Evolutionary conservation across 64 coral and sea anemone species (phyloP).

Genomic region (Stylophora pistillata): DNA sequence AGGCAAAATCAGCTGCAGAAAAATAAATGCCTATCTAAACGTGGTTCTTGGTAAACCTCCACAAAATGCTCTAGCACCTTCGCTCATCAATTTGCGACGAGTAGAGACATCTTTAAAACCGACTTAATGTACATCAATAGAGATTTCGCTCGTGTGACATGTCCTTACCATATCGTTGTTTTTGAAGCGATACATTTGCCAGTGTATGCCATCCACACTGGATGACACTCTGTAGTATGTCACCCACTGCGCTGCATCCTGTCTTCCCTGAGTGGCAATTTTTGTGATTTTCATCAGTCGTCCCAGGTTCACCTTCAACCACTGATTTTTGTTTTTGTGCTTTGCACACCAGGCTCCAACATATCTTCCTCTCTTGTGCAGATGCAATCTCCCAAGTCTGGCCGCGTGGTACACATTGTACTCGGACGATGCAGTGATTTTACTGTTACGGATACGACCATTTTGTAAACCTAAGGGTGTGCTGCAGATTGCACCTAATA

Average conservation of each 20-base stretch:
- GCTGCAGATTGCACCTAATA: constrained; percentile 63
- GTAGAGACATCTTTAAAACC: too few species aligned
- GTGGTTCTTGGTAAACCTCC: too few species aligned
- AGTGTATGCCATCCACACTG: constrained; percentile 62
- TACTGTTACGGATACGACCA: constrained; percentile 67
- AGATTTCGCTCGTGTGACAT: not conserved
- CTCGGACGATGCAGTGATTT: constrained; percentile 77
- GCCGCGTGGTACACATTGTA: constrained; percentile 45
- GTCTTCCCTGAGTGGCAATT: constrained; percentile 71
- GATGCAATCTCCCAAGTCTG: constrained; percentile 47
- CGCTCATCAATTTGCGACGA: too few species aligned
- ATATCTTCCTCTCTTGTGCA: constrained; percentile 35
- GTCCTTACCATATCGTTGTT: constrained; percentile 43
- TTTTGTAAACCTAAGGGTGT: constrained; percentile 68
- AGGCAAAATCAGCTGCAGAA: too few species aligned
- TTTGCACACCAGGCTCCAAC: constrained; percentile 71
- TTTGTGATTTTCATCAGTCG: constrained; percentile 68
- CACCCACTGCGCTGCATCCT: constrained; percentile 72
- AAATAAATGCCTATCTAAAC: too few species aligned
- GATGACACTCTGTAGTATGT: constrained; percentile 57
- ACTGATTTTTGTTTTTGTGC: constrained; percentile 65
- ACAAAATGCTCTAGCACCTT: too few species aligned
- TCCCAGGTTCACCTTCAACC: constrained; percentile 79
- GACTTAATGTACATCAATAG: too few species aligned
- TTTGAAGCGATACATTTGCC: constrained; percentile 47